These are phyloP conservation scores for Drosophila kurseongensis DNA, from an alignment of 1,140 invertebrate species.

Conservation along the genomic window DNA sequence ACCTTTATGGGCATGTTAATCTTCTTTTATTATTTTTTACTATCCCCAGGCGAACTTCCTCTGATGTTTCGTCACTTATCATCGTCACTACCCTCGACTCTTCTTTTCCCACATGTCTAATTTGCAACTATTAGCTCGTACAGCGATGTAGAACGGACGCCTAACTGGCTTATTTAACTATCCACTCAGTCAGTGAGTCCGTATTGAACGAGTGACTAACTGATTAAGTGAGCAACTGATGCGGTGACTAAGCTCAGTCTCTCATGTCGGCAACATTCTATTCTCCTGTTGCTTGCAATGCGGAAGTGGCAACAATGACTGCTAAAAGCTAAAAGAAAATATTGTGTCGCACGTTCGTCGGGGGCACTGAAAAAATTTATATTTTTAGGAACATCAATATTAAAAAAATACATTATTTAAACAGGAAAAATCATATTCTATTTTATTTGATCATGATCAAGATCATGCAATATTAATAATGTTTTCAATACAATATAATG, in stretches of 20 bases:
- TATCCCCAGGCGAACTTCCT: background rate
- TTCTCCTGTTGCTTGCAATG: slow-evolving; percentile 40
- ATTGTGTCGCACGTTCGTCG: slow-evolving; percentile 12
- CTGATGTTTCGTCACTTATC: slow-evolving; percentile 19
- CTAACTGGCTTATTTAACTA: slow-evolving; percentile 39
- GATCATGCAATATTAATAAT: no score
- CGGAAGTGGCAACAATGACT: slow-evolving; percentile 47
- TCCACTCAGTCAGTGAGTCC: slow-evolving; percentile 13
- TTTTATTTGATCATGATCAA: no score
- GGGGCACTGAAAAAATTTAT: background rate
- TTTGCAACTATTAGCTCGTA: slow-evolving; percentile 51
- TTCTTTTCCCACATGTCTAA: slow-evolving; percentile 28
- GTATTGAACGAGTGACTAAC: slow-evolving; percentile 32
- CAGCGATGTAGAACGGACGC: slow-evolving; percentile 56
- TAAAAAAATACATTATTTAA: background rate
- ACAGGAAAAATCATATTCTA: no score
- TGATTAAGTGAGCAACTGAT: slow-evolving; percentile 42
- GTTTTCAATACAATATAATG: no score
- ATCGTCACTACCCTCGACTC: slow-evolving; percentile 3
- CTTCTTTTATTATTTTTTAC: background rate
- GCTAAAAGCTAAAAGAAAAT: slow-evolving; percentile 19
- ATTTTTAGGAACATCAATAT: background rate
- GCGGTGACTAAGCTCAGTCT: slow-evolving; percentile 32
- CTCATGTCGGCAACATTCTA: background rate
- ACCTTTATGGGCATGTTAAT: background rate